Evolutionary conservation across 2,888 invertebrate species (phyloP), one percentile per base, ranked within the genome.

Genomic region (Drosophila macrothrix): DNA sequence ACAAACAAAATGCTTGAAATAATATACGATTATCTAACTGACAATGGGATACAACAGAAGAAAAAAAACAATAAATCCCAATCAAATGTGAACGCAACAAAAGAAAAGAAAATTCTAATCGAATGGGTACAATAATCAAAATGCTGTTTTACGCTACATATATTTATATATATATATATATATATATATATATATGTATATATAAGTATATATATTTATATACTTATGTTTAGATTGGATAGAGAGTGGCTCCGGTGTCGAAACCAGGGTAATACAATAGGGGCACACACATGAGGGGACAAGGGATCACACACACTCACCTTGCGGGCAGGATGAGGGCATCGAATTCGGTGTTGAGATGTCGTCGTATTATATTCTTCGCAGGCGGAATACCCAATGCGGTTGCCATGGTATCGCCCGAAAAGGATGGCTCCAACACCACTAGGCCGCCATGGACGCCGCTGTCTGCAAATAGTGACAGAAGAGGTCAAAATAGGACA

Each of bases 361-460:
- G 98, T 88, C 98, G 95, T 88, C 98, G 95, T 85, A 99, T 97
- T 94, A 98, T 98, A 92, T 97, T 97, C 93, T 98, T 98, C 41
- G 97, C 97, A 22, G 97, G 96, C 52, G 98, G 98, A 88, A 98
- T 98, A 64, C 98, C 98, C 76, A 98, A 94, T 1, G 98, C 97
- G 12, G 97, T 97, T 56, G 98, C 98, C 96, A 99, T 97, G 53
- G 98, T 98, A 93, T 98, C 98, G 37, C 98, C 97, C 67, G 97
- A 98, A 94, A 99, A 98, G 19, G 98, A 97, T 22, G 98, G 97
- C 92, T 99, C 98, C 89, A 99, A 94, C 22, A 98, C 98, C 62
- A 98, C 97, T 77, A 99, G 94, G 16, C 98, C 98, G 73, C 99
- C 98, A 92, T 99, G 98, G 12, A 99, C 97, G 84, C 99, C 99